Percentiles rank a stretch among this genome's conserved stretches.
phyloP scores from a whole-genome alignment of 2,888 invertebrate species.

The Apantesis nais region DNA sequence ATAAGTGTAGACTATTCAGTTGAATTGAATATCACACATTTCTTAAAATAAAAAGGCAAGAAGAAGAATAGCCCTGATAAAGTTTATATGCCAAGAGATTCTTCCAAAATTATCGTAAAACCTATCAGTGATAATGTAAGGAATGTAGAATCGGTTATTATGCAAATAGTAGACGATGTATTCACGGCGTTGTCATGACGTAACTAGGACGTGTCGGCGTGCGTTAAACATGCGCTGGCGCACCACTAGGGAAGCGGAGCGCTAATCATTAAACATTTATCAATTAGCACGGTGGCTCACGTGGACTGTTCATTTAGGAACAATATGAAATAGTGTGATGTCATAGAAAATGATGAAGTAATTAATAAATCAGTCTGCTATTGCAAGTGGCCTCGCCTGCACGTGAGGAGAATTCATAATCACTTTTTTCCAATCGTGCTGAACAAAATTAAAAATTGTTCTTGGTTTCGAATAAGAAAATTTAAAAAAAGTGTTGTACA shows the following conservation, averaged over 20 bases:
- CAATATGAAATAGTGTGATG: constrained; percentile 25
- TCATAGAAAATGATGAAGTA: constrained; percentile 19
- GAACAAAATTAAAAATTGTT: constrained; percentile 33
- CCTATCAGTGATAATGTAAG: constrained; percentile 17
- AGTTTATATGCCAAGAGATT: not conserved
- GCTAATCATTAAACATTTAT: constrained; percentile 48
- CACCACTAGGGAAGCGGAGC: constrained; percentile 39
- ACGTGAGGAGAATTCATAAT: constrained; percentile 35
- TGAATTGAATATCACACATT: not conserved
- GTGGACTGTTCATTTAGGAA: constrained; percentile 27
- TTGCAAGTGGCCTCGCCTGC: constrained; percentile 27
- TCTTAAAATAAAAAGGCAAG: not conserved
- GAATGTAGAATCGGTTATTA: constrained; percentile 58
- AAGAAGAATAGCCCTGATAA: not conserved
- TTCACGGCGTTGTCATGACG: constrained; percentile 38
- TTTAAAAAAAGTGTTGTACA: not conserved
- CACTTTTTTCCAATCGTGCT: constrained; percentile 19
- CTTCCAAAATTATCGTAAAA: not conserved
- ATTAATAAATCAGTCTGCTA: constrained; percentile 17
- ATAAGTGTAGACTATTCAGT: not conserved
- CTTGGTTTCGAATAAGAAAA: constrained; percentile 28
- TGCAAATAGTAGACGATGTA: constrained; percentile 52
- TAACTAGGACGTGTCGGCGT: constrained; percentile 43
- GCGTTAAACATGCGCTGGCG: constrained; percentile 45
- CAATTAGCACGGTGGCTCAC: constrained; percentile 42